Evolutionary conservation across 2,113 vertebrate species (phyloP), one percentile per base, ranked within the genome.

Genomic region (Ophthalmotilapia sp.): DNA sequence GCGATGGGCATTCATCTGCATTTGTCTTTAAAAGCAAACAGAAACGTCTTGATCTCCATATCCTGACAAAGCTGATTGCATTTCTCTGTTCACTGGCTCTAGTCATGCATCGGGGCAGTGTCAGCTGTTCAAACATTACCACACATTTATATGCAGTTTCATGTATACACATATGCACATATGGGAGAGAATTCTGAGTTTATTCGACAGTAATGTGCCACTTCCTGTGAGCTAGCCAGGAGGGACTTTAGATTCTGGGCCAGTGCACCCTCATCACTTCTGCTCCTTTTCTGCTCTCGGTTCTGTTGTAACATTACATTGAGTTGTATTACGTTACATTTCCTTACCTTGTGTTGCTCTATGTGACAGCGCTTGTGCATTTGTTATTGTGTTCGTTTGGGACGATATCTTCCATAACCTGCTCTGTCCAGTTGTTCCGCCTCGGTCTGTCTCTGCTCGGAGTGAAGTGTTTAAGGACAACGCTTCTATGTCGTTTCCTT

Each of bases 171-270:
- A 90, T 58, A 40, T 51, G 83, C 89, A 90, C 91, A 94, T 90
- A 91, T 89, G 93, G 86, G 86, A 88, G 75, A 80, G 68, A 81
- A 81, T 84, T 90, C 47, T 86, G 80, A 81, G 77, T 92, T 92
- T 85, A 92, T 88, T 90, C 80, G 23, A 85, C 88, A 86, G 80
- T 90, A 90, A 90, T 84, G 85, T 87, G 82, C 90, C 56, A 83
- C 82, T 90, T 94, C 91, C 85, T 93, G 75, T 80, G 82, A 88
- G 86, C 53, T 82, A 75, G 91, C 93, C 92, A 90, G 88, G 86
- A 94, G 93, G 91, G 90, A 93, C 33, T 82, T 95, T 89, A 90
- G 83, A 70, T 90, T 94, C 90, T 93, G 89, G 94, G 65, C 92
- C 92, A 94, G 51, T 93, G 92, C 73, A 81, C 86, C 23, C 56